These are phyloP conservation scores for Cacajao melanocephalus DNA, from an alignment of 2,797 vertebrate species.

Conservation along the genomic window DNA sequence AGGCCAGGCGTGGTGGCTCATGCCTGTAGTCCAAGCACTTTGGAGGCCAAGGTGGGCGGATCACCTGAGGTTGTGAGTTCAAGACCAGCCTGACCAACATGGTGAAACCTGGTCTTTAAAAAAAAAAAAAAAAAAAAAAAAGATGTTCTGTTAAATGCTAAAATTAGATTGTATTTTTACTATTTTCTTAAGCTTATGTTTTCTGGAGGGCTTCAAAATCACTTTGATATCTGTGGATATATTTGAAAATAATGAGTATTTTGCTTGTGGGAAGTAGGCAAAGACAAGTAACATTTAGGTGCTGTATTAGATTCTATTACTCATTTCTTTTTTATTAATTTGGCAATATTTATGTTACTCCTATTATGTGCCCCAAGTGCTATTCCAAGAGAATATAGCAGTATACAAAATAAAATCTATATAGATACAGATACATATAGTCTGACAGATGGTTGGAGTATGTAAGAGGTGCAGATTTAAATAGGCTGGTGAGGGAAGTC, in stretches of 20 bases:
- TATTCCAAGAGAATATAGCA: not conserved
- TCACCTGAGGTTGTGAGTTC: too few relatives aligned
- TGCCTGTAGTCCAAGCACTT: too few relatives aligned
- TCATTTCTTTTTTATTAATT: not conserved
- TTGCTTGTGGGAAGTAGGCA: not conserved
- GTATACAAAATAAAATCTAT: not conserved
- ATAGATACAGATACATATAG: not conserved
- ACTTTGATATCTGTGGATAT: not conserved
- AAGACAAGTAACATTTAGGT: not conserved
- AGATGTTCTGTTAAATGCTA: not conserved
- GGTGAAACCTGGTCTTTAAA: too few relatives aligned
- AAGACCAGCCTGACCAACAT: too few relatives aligned
- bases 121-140: too few relatives aligned
- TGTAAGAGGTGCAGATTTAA: not conserved
- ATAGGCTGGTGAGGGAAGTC: not conserved
- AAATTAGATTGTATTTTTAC: not conserved
- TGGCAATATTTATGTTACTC: not conserved
- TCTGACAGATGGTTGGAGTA: not conserved
- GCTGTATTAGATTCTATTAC: not conserved
- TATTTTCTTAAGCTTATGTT: not conserved
- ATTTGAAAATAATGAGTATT: slow-evolving; percentile 10
- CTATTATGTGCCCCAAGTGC: not conserved
- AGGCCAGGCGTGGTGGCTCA: too few relatives aligned
- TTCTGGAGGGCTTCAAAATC: not conserved
- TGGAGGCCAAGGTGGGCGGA: too few relatives aligned